Percentiles rank a stretch among this genome's conserved stretches.
Evolutionary conservation across 2,797 vertebrate species (phyloP).

Genomic region (Scyliorhinus canicula): DNA sequence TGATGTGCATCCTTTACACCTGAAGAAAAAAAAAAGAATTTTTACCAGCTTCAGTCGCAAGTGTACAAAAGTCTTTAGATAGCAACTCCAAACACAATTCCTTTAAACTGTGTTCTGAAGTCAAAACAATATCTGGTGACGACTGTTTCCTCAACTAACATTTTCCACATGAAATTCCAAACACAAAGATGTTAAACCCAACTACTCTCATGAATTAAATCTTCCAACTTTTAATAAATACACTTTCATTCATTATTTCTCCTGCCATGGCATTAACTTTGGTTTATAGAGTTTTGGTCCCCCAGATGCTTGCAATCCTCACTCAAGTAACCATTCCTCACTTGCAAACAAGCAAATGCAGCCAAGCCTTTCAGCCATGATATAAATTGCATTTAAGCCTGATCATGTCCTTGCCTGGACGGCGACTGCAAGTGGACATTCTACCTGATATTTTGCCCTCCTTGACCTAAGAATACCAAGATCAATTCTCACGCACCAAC

Average conservation of each 20-base stretch:
- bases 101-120: background rate
- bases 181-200: background rate
- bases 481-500: background rate
- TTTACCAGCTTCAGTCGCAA: background rate
- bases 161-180: background rate
- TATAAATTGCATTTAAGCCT: background rate
- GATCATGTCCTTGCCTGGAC: background rate
- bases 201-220: background rate
- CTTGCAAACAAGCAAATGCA: background rate
- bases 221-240: background rate
- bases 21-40: conserved; percentile 46
- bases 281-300: background rate
- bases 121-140: background rate
- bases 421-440: background rate
- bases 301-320: background rate
- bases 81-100: background rate
- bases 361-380: background rate
- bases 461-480: background rate
- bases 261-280: too few species aligned
- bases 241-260: too few species aligned
- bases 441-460: background rate
- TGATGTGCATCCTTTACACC: conserved; percentile 82
- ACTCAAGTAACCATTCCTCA: background rate
- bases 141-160: background rate
- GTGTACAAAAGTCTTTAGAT: background rate